Conservation (phyloP, 2,888 invertebrate genomes). For the Alloplasta piceator region DNA sequence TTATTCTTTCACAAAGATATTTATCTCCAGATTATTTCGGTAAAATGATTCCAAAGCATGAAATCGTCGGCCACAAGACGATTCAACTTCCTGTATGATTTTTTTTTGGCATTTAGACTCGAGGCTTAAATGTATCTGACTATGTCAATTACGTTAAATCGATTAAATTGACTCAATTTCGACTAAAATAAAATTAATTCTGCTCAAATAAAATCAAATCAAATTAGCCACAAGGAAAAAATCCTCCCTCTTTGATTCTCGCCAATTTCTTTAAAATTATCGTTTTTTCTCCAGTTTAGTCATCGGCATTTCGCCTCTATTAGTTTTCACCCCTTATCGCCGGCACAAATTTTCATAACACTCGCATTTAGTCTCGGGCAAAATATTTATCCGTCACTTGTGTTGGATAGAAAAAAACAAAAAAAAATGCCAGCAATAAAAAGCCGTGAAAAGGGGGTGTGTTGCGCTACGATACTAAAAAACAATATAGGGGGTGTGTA, state of each 20-base stretch:
- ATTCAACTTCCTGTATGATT: no score
- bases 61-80: no score
- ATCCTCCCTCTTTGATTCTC: no score
- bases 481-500: conserved; percentile 44
- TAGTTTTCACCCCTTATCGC: background rate
- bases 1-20: no score
- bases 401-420: no score
- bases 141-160: background rate
- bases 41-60: no score
- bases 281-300: background rate
- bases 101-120: no score
- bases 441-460: conserved; percentile 72
- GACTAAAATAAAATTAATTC: background rate
- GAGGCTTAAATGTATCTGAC: background rate
- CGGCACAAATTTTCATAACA: conserved; percentile 50
- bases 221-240: no score
- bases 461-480: conserved; percentile 65
- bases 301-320: conserved; percentile 30
- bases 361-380: conserved; percentile 32
- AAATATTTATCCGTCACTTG: conserved; percentile 20
- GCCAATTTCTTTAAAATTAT: background rate
- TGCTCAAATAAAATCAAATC: background rate
- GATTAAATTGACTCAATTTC: background rate
- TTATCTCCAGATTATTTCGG: no score
- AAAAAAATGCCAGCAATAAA: conserved; percentile 73